Evolutionary conservation across 2,797 vertebrate genomes (phyloP), one percentile per base, ranked within the genome.

Genomic region (Syndactyla subalaris): DNA sequence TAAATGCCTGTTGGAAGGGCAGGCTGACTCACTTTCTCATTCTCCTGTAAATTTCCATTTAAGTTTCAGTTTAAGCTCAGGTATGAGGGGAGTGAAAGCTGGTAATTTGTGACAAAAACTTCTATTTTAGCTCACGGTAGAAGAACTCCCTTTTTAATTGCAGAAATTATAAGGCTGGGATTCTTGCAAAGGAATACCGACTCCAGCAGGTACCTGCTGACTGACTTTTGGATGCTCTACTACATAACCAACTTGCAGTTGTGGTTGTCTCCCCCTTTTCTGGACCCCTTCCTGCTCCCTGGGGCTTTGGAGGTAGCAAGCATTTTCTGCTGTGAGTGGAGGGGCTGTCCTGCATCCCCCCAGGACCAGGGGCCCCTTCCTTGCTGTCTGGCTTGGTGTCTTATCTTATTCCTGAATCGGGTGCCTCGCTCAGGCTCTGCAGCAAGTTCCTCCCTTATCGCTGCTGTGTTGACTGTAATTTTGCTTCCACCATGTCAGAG

Each of bases 31-130:
- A 95, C 94, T 95, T 96, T 92, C 89, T 92, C 74, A 43, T 95
- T 92, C 92, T 88, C 85, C 93, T 96, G 93, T 91, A 94, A 95
- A 94, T 96, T 96, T 96, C 94, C 94, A 95, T 94, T 94, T 88
- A 70, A 90, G 90, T 95, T 92, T 93, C 48, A 57, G 92, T 94
- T 88, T 67, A 89, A 93, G 85, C 94, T 95, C 94, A 96, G 95
- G 92, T 95, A 88, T 71, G 93, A 95, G 87, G 49, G 82, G 89
- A 94, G 78, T 95, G 96, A 96, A 96, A 96, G 91, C 95, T 13
- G 6, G 94, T 94, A 94, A 96, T 96, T 96, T 96, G 88, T 91
- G 95, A 95, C 96, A 93, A 95, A 95, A 94, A 73, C 91, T 93
- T 80, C 95, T 96, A 85, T 94, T 96, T 96, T 94, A 74, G 71